Percentiles rank a stretch among this genome's conserved stretches.
phyloP scores from a whole-genome alignment of 1,140 invertebrate species.

The Harpegnathos saltator region DNA sequence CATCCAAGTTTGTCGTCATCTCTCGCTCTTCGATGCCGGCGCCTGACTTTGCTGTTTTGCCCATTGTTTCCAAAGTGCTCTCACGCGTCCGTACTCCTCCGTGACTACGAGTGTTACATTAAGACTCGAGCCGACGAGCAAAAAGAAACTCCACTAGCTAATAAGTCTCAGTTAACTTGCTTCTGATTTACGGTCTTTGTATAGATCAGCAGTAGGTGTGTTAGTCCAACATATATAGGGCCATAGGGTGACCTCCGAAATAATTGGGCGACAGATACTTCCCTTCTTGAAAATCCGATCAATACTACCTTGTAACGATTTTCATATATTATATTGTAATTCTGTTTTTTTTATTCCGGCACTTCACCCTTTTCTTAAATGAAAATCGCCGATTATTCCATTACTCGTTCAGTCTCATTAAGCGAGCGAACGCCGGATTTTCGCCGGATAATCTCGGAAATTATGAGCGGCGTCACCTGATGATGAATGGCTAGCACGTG shows the following conservation, averaged over 20 bases:
- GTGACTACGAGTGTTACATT: too few relatives aligned
- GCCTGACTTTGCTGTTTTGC: too few relatives aligned
- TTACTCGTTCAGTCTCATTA: background rate
- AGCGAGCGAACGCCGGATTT: background rate
- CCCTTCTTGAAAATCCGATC: constrained; percentile 64
- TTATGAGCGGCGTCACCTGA: background rate
- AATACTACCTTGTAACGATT: constrained; percentile 62
- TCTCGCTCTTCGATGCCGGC: too few relatives aligned
- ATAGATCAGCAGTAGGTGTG: constrained; percentile 51
- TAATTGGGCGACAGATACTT: constrained; percentile 64
- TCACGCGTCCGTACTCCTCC: too few relatives aligned
- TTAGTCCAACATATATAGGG: constrained; percentile 46
- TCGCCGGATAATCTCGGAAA: background rate
- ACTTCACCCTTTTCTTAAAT: too few relatives aligned
- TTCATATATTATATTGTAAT: constrained; percentile 67
- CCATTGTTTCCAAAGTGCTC: too few relatives aligned
- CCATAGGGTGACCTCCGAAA: constrained; percentile 69
- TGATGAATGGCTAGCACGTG: background rate
- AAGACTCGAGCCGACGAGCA: too few relatives aligned
- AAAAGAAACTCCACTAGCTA: constrained; percentile 18
- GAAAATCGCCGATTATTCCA: too few relatives aligned
- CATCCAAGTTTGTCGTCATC: too few relatives aligned
- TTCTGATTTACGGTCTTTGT: constrained; percentile 65
- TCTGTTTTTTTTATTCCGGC: background rate
- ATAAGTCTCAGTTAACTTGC: constrained; percentile 21